Evolutionary conservation across 2,888 invertebrate genomes (phyloP), one percentile per base, ranked within the genome.

Genomic region (Carabus problematicus): DNA sequence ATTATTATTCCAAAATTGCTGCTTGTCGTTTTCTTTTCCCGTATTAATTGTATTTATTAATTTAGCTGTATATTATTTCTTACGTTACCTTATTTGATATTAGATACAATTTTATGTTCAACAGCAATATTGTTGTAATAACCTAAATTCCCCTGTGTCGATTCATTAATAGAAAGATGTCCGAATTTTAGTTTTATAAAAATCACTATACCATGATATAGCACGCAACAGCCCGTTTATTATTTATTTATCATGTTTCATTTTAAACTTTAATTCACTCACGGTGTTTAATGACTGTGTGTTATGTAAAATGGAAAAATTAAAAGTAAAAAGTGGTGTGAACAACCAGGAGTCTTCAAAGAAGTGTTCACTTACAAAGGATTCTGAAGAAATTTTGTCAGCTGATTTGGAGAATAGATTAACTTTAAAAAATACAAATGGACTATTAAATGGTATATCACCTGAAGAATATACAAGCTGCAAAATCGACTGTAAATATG

Each of bases 181-280:
- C 67, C 60, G 67, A 67, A 52, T 64, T 63, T 60, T 60, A 67
- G 60, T 67, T 60, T 47, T 49, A 66, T 18, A 59, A 41, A 39
- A 66, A 16, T 47, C 41, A 58, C n/a, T 56, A 59, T 12, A 67
- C 47, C 41, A 64, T 67, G 67, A 41, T 60, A 43, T 60, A 60
- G 60, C 42, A 54, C 49, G 52, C 43, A 64, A 64, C 43, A 19
- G 18, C 29, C 39, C 18, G 29, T 61, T 61, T 49, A 64, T 64
- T 56, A 64, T 64, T 64, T 67, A 67, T 67, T 67, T 67, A 67
- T 49, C 8, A 60, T 60, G 59, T 60, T 67, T 67, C 40, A 67
- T 67, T 60, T 64, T 12, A 49, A 61, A 18, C 29, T 45, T 61
- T 64, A 43, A 64, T 56, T 43, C 55, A 56, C 42, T 43, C 54